These are phyloP conservation scores for Lagria hirta DNA, from an alignment of 2,888 invertebrate genomes.

Conservation along the genomic window DNA sequence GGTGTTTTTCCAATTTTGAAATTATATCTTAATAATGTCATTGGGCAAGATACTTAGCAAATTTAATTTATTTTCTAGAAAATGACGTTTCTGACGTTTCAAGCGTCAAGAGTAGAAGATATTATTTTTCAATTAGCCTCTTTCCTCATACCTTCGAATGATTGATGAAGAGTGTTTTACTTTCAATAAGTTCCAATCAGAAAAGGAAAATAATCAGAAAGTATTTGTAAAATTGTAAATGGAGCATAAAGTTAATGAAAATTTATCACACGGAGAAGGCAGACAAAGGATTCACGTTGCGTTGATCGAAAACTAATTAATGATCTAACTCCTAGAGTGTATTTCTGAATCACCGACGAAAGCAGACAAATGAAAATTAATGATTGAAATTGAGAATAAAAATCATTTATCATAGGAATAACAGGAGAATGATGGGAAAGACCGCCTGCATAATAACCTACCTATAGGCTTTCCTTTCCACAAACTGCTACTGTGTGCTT, in stretches of 20 bases:
- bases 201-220: constrained; percentile 1
- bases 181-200: constrained; percentile 16
- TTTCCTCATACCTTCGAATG: no score
- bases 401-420: constrained; percentile 46
- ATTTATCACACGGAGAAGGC: constrained; percentile 22
- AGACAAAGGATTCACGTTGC: constrained; percentile 22
- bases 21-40: no score
- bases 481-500: constrained; percentile 33
- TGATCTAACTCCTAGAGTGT: constrained; percentile 32
- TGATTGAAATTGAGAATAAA: constrained; percentile 45
- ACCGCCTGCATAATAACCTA: constrained; percentile 34
- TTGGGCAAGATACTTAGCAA: no score
- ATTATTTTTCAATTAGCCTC: no score
- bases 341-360: constrained; percentile 45
- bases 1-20: no score
- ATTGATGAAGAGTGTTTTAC: constrained; percentile 12
- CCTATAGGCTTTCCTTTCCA: constrained; percentile 23
- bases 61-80: no score
- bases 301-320: constrained; percentile 44
- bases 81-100: no score
- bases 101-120: no score
- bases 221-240: constrained; percentile 16
- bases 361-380: constrained; percentile 51
- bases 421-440: constrained; percentile 43
- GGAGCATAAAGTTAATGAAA: constrained; percentile 20